phyloP scores from a whole-genome alignment of 2,888 invertebrate genomes.

The Masnerella sp. region DNA sequence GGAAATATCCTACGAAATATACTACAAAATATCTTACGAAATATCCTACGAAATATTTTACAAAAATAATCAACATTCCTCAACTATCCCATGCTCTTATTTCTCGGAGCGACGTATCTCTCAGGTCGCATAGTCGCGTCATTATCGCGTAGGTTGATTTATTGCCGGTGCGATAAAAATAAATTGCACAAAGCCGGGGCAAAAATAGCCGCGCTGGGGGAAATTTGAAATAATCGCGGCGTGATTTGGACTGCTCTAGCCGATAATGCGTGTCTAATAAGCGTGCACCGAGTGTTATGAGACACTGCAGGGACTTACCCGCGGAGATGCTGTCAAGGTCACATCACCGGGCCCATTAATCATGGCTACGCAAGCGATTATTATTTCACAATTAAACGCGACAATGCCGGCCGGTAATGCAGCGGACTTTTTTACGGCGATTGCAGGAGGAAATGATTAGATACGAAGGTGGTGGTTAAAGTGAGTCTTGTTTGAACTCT shows the following conservation, averaged over 20 bases:
- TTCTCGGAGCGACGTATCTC: conserved; percentile 15
- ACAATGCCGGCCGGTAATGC: conserved; percentile 30
- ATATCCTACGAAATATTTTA: too few relatives aligned
- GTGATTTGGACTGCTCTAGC: conserved; percentile 36
- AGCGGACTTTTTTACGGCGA: conserved; percentile 6
- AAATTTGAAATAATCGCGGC: conserved; percentile 36
- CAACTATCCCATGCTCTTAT: conserved; percentile 12
- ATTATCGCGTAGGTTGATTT: conserved; percentile 53
- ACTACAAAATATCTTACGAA: too few relatives aligned
- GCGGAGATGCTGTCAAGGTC: conserved; percentile 40
- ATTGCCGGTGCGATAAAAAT: conserved; percentile 33
- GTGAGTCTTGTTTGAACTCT: too few relatives aligned
- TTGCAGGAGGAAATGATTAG: conserved; percentile 9
- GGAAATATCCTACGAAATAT: too few relatives aligned
- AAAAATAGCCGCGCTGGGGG: conserved; percentile 19
- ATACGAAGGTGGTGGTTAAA: conserved; percentile 4
- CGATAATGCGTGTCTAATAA: conserved; percentile 55
- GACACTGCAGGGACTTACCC: conserved; percentile 41
- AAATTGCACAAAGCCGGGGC: conserved; percentile 20
- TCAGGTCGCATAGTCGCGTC: conserved; percentile 46
- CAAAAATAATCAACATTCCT: neutral
- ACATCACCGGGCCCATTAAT: conserved; percentile 44
- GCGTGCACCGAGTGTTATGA: conserved; percentile 39
- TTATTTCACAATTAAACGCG: conserved; percentile 44
- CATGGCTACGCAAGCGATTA: conserved; percentile 30